Conservation (phyloP, 1,140 invertebrate genomes). For the Triops longicaudatus region DNA sequence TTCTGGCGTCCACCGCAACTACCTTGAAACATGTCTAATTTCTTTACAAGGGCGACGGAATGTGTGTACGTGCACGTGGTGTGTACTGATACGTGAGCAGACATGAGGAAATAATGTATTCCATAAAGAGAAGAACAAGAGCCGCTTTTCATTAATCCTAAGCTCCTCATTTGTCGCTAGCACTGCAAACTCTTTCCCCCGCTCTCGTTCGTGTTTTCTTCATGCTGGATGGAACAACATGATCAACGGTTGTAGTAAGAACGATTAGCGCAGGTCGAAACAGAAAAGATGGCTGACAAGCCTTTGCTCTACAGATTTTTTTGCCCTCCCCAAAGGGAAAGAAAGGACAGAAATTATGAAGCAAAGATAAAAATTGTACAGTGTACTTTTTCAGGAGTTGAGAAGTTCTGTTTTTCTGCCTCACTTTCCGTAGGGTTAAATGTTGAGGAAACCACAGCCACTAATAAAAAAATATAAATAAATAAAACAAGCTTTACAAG, state of each 20-base stretch:
- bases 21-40: not conserved
- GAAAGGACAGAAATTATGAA: not conserved
- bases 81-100: not conserved
- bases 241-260: not conserved
- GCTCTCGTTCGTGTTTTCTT: not conserved
- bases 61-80: not conserved
- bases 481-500: not conserved
- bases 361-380: not conserved
- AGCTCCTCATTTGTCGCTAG: not conserved
- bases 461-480: not conserved
- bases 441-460: not conserved
- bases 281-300: not conserved
- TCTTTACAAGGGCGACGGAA: not conserved
- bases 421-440: not conserved
- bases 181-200: not conserved
- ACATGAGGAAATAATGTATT: conserved; percentile 6
- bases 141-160: conserved; percentile 8
- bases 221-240: not conserved
- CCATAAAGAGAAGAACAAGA: not conserved
- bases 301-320: not conserved
- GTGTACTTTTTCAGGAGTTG: not conserved
- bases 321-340: not conserved
- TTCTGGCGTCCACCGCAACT: not conserved
- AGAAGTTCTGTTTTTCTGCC: not conserved
- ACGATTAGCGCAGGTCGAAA: not conserved